phyloP scores from a whole-genome alignment of 2,888 invertebrate species.

The Chrysolina americana region DNA sequence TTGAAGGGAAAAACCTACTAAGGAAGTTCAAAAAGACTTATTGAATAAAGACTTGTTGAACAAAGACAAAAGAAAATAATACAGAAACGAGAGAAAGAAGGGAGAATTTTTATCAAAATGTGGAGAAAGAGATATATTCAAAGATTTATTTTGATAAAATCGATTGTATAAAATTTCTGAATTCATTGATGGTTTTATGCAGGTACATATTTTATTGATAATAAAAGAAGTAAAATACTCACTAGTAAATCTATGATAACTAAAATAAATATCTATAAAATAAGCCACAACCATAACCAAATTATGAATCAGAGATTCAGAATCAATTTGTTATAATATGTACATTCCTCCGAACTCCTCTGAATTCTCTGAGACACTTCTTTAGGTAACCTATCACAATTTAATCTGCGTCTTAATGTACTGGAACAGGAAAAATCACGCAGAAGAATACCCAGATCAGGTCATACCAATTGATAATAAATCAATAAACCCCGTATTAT shows the following conservation, averaged over 20 bases:
- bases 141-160: too few relatives aligned
- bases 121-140: too few relatives aligned
- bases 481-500: neutral
- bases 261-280: conserved; percentile 19
- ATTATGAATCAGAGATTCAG: conserved; percentile 3
- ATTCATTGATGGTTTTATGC: neutral
- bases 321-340: neutral
- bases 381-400: conserved; percentile 21
- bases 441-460: conserved; percentile 7
- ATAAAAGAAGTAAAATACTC: neutral
- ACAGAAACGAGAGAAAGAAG: too few relatives aligned
- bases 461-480: conserved; percentile 5
- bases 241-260: neutral
- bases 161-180: too few relatives aligned
- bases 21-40: too few relatives aligned
- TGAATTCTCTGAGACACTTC: conserved; percentile 10
- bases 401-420: neutral
- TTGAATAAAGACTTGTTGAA: too few relatives aligned
- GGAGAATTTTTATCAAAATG: too few relatives aligned
- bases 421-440: neutral
- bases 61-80: too few relatives aligned
- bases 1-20: too few relatives aligned
- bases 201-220: conserved; percentile 8
- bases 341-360: neutral
- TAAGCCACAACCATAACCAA: conserved; percentile 3